Evolutionary conservation across 2,797 vertebrate species (phyloP).

Genomic region (Sebastes itinus): DNA sequence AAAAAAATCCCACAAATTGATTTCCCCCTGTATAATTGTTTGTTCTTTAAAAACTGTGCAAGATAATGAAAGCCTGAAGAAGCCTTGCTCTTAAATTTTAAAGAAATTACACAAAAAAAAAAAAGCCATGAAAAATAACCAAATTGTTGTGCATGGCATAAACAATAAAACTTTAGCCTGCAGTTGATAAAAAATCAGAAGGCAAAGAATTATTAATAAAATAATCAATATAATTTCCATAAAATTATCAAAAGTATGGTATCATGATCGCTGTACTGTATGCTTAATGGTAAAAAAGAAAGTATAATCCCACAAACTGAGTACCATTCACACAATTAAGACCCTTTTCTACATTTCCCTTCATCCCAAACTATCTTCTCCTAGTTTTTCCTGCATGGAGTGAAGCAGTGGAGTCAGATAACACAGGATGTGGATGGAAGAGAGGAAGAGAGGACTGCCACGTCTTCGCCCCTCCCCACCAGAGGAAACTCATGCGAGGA

Average conservation of each 20-base stretch:
- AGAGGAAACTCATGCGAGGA: conserved; percentile 21
- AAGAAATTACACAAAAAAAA: too few species aligned
- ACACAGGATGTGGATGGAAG: conserved; percentile 50
- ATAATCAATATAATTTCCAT: neutral
- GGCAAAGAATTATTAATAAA: neutral
- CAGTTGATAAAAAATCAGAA: neutral
- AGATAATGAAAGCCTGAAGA: neutral
- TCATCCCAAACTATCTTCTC: neutral
- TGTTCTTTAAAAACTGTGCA: too few species aligned
- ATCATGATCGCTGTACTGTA: too few species aligned
- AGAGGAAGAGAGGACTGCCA: conserved; percentile 73
- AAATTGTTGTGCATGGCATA: neutral
- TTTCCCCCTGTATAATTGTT: too few species aligned
- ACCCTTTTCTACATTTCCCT: neutral
- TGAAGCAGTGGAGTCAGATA: conserved; percentile 29
- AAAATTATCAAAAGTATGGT: neutral
- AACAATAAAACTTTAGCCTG: neutral
- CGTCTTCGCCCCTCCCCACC: conserved; percentile 82
- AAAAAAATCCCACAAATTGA: too few species aligned
- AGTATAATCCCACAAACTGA: too few species aligned
- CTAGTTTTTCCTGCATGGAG: neutral
- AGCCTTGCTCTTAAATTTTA: too few species aligned
- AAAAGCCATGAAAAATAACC: neutral
- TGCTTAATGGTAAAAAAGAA: neutral
- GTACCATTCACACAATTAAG: too few species aligned